These are phyloP conservation scores for Phalacrocorax carbo DNA, from an alignment of 2,113 vertebrate species.

Conservation along the genomic window DNA sequence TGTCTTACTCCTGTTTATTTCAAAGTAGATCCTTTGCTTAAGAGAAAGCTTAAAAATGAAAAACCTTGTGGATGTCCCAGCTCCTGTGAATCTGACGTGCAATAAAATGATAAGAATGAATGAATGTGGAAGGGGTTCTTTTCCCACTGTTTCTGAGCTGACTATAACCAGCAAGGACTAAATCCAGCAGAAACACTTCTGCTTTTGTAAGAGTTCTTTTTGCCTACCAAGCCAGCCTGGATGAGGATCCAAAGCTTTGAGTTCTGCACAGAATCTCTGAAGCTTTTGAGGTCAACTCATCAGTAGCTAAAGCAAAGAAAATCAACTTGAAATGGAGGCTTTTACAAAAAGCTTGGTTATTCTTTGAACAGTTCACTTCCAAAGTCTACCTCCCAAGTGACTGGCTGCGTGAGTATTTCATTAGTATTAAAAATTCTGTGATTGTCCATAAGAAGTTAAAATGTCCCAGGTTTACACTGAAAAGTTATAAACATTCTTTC, in stretches of 20 bases:
- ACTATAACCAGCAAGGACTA: background rate
- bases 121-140: background rate
- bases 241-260: slow-evolving; percentile 32
- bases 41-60: background rate
- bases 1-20: background rate
- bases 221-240: background rate
- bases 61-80: background rate
- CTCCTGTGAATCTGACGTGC: background rate
- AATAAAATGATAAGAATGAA: background rate
- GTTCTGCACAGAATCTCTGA: background rate
- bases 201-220: background rate
- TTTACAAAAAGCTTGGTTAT: slow-evolving; percentile 11
- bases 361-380: background rate
- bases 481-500: background rate
- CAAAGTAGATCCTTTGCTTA: background rate
- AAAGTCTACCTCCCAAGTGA: background rate
- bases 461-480: background rate
- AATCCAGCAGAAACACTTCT: slow-evolving; percentile 37
- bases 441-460: background rate
- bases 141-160: background rate
- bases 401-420: background rate
- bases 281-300: slow-evolving; percentile 30
- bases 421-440: background rate
- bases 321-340: background rate
- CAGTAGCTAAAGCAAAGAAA: slow-evolving; percentile 1